Evolutionary conservation across 2,797 vertebrate genomes (phyloP).

Genomic region (Pseudochirops cupreus): DNA sequence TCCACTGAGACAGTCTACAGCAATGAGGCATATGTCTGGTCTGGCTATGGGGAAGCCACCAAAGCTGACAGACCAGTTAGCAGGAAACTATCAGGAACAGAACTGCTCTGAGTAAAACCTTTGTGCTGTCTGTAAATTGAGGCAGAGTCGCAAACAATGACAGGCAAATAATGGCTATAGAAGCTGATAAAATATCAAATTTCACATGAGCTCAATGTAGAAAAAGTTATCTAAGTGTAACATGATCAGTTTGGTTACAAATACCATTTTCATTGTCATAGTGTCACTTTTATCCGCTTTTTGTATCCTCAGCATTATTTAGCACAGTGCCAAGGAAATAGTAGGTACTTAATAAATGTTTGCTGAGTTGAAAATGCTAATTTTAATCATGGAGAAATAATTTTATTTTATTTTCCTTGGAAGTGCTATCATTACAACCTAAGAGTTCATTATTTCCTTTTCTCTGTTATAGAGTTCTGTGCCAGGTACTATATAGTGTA

Average conservation of each 20-base stretch:
- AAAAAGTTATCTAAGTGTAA: background rate
- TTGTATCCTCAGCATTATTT: background rate
- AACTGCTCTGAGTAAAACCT: background rate
- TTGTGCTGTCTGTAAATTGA: background rate
- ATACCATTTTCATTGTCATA: background rate
- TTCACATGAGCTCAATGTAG: background rate
- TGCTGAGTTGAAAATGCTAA: background rate
- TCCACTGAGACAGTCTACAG: background rate
- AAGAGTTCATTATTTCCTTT: background rate
- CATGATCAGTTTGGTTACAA: too few relatives aligned
- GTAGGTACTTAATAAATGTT: background rate
- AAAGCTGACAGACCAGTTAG: background rate
- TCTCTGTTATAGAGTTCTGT: background rate
- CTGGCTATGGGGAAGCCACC: background rate
- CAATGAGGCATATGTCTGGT: too few relatives aligned
- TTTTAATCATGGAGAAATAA: background rate
- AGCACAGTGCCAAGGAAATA: background rate
- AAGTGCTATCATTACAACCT: background rate
- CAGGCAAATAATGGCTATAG: too few relatives aligned
- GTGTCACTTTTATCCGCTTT: background rate
- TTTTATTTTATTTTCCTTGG: background rate
- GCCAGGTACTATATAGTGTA: background rate
- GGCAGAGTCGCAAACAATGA: background rate
- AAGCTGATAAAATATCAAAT: background rate
- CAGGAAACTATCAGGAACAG: background rate